Evolutionary conservation across 2,113 vertebrate genomes (phyloP).

Genomic region (Onychostoma macrolepis): DNA sequence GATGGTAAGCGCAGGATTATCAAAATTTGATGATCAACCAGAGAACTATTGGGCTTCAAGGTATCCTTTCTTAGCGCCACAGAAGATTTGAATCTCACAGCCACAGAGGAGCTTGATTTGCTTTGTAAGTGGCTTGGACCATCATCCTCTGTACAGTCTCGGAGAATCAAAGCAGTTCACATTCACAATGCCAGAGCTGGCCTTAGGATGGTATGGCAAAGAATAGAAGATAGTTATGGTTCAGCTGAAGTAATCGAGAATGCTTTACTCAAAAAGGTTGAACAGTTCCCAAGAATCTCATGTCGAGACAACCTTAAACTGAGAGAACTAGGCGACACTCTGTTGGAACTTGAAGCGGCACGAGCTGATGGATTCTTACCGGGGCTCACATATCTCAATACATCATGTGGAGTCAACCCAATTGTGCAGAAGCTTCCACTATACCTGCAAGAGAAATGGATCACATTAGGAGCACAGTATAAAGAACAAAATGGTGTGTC

Average conservation of each 20-base stretch:
- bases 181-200: neutral
- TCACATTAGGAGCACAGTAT: neutral
- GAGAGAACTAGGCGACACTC: conserved; percentile 22
- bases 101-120: conserved; percentile 37
- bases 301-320: neutral
- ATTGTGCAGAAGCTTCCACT: conserved; percentile 35
- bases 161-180: conserved; percentile 13
- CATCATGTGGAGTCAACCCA: neutral
- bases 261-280: conserved; percentile 37
- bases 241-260: conserved; percentile 38
- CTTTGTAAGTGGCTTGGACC: conserved; percentile 38
- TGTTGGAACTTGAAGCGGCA: conserved; percentile 26
- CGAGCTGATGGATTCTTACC: conserved; percentile 19
- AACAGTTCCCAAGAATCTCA: conserved; percentile 26
- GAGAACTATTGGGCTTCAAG: conserved; percentile 52
- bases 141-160: conserved; percentile 34
- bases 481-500: neutral
- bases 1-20: neutral
- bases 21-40: neutral
- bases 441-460: neutral
- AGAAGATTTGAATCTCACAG: conserved; percentile 11
- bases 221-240: conserved; percentile 35
- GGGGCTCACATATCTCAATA: conserved; percentile 7
- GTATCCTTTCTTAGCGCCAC: conserved; percentile 10
- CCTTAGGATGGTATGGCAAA: conserved; percentile 41